Percentiles rank a stretch among this genome's conserved stretches.
Evolutionary conservation across 2,797 vertebrate species (phyloP).

Genomic region (Coccyzus lansbergi): DNA sequence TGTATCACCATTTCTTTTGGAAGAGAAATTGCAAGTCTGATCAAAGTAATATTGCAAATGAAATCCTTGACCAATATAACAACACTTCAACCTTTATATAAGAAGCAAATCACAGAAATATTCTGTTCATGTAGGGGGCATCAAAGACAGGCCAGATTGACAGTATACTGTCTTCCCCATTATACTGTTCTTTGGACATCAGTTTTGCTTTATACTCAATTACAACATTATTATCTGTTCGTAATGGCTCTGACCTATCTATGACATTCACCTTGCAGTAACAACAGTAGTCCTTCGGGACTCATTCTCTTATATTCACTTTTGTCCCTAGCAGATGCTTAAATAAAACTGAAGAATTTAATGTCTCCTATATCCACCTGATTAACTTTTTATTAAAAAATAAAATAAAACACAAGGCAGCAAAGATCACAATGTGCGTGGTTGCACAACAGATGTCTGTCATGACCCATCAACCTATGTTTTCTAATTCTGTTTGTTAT

Average conservation of each 20-base stretch:
- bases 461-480: not conserved
- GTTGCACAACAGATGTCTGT: not conserved
- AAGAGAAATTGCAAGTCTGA: not conserved
- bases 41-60: not conserved
- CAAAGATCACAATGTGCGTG: not conserved
- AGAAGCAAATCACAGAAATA: not conserved
- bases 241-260: conserved; percentile 27
- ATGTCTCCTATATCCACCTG: not conserved
- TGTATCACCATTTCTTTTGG: not conserved
- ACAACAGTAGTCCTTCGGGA: not conserved
- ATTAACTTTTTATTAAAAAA: not conserved
- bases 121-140: not conserved
- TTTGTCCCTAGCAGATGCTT: not conserved
- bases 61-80: not conserved
- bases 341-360: conserved; percentile 11
- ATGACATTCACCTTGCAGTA: conserved; percentile 35
- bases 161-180: not conserved
- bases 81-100: not conserved
- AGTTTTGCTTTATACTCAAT: not conserved
- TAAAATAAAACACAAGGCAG: not conserved
- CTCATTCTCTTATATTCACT: conserved; percentile 26
- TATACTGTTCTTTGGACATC: not conserved
- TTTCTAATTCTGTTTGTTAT: conserved; percentile 9
- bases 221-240: not conserved
- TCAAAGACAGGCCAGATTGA: not conserved